Conservation (phyloP, 1,140 invertebrate genomes). For the Drosophila athabasca region DNA sequence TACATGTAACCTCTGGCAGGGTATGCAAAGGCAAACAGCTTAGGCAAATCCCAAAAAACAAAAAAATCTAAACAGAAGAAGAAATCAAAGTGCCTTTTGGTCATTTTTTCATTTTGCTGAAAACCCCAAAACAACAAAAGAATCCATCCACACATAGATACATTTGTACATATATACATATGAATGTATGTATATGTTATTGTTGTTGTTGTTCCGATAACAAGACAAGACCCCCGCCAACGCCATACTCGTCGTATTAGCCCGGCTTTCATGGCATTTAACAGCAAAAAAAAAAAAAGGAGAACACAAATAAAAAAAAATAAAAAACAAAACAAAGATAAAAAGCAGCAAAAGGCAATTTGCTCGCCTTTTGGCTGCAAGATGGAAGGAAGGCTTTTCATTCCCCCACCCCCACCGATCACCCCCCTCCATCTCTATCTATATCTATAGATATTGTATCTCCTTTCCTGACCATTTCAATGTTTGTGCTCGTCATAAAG, state of each 20-base stretch:
- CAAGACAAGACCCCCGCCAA: constrained; percentile 62
- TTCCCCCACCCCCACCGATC: not conserved
- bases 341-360: constrained; percentile 47
- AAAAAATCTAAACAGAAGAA: constrained; percentile 1
- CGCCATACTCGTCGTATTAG: constrained; percentile 60
- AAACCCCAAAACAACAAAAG: constrained; percentile 19
- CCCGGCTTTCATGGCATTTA: constrained; percentile 67
- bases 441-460: constrained; percentile 14
- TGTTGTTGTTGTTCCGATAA: constrained; percentile 52
- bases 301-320: constrained; percentile 10
- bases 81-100: constrained; percentile 38
- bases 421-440: not conserved
- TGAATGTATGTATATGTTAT: constrained; percentile 41
- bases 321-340: constrained; percentile 4
- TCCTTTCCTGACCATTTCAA: constrained; percentile 59
- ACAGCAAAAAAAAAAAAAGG: constrained; percentile 1
- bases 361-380: constrained; percentile 53
- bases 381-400: constrained; percentile 34
- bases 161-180: constrained; percentile 33
- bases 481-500: constrained; percentile 62
- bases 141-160: constrained; percentile 65
- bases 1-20: not conserved
- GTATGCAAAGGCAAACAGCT: constrained; percentile 9
- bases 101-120: constrained; percentile 19
- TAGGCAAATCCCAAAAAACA: constrained; percentile 17